Percentiles rank a stretch among this genome's conserved stretches.
These are phyloP conservation scores for Drosophila longiperda DNA, from an alignment of 2,888 invertebrate genomes.

Conservation along the genomic window DNA sequence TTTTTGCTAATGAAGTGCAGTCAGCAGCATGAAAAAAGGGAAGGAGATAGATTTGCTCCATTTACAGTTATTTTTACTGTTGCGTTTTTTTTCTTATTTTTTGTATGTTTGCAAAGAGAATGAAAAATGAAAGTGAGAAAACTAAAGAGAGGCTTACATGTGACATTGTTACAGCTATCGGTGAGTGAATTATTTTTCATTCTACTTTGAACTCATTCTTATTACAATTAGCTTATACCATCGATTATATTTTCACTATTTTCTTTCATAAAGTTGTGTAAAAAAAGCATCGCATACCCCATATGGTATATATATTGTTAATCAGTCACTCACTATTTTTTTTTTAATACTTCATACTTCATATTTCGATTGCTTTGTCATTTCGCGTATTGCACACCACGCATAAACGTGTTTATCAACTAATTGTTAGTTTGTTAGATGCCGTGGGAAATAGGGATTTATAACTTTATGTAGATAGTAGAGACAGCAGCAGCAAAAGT, in stretches of 20 bases:
- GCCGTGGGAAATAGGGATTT: constrained; percentile 18
- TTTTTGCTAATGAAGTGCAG: neutral
- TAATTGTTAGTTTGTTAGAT: constrained; percentile 30
- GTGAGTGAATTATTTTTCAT: neutral
- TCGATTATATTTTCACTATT: neutral
- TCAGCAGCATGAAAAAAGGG: neutral
- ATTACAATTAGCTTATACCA: neutral
- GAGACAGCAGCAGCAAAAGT: constrained; percentile 59
- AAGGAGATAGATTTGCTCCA: neutral
- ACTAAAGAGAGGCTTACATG: neutral
- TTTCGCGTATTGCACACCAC: constrained; percentile 12
- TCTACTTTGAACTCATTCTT: neutral
- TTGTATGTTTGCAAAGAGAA: neutral
- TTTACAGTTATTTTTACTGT: neutral
- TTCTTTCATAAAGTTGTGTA: neutral
- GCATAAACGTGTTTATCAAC: constrained; percentile 29
- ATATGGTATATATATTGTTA: neutral
- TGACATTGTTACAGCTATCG: neutral
- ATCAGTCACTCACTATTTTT: neutral
- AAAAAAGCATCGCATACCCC: neutral
- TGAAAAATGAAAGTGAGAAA: neutral
- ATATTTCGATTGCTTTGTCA: neutral
- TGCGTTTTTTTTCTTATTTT: neutral
- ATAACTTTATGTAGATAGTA: constrained; percentile 46
- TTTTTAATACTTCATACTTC: neutral